Conservation (phyloP, 2,113 vertebrate species). For the Columba livia region DNA sequence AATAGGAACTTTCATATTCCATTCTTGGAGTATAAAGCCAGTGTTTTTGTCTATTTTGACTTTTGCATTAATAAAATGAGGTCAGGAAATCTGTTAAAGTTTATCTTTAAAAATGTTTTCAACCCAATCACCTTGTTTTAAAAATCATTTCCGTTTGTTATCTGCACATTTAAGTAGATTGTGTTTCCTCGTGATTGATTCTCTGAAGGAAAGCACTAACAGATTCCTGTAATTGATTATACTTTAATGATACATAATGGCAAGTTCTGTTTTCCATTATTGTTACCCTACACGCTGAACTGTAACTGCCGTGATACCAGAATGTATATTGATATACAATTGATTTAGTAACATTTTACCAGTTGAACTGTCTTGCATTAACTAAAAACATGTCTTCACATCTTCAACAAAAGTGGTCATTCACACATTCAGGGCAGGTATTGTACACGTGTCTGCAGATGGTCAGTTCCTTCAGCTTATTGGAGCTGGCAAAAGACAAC, state of each 20-base stretch:
- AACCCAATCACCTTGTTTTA: constrained; percentile 50
- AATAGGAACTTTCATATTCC: constrained; percentile 19
- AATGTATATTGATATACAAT: neutral
- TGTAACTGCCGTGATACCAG: neutral
- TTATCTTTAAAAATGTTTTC: constrained; percentile 54
- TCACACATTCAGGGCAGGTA: neutral
- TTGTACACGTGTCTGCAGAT: neutral
- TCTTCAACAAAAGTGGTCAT: neutral
- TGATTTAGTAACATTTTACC: neutral
- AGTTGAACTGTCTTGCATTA: neutral
- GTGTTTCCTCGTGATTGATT: constrained; percentile 1
- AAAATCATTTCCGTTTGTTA: constrained; percentile 60
- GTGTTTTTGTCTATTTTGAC: constrained; percentile 23
- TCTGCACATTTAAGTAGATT: constrained; percentile 8
- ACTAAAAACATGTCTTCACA: neutral
- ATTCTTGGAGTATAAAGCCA: neutral
- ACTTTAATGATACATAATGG: constrained; percentile 26
- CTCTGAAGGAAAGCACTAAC: constrained; percentile 52
- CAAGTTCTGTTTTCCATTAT: constrained; percentile 52
- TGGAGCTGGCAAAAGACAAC: neutral
- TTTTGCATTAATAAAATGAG: constrained; percentile 51
- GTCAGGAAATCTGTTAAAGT: constrained; percentile 48
- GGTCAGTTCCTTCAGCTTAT: neutral
- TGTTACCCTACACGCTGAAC: neutral
- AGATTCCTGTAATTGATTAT: constrained; percentile 40